Base-by-base conservation (phyloP, 2,797 vertebrate genomes). In the Rhadinocentrus ornatus region DNA sequence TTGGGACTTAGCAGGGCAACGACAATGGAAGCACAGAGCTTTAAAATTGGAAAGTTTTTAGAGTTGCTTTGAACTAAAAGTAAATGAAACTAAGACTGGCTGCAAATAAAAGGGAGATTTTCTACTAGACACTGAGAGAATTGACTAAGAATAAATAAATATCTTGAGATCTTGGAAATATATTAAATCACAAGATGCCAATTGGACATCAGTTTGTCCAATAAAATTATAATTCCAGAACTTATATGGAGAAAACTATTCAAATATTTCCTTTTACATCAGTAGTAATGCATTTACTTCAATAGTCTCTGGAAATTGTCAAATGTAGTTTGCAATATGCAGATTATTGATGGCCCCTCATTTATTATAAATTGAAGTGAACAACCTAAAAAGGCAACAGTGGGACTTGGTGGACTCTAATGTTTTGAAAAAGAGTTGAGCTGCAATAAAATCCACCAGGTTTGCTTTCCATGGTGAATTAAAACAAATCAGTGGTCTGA, bases 401-500 rank as follows among this genome's bases (percentile, higher is more conserved):
- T 65, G 85, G 73, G 80, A 84, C 80, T 83, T 54, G 52, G 29
- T 65, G 76, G 83, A 88, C 86, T 85, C 80, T 71, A 75, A 86
- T 91, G 88, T 90, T 92, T 91, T 86, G 81, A 91, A 88, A 91
- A 90, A 59, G 48, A 69, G 65, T 79, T 86, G 88, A 89, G 88
- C 90, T 88, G 91, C 81, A 78, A 78, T 82, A 61, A 75, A 85
- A 88, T 77, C 82, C 85, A 77, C 83, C 77, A 81, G 89, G 90
- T 90, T 88, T 85, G 74, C 77, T 88, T 88, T 90, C 88, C 80
- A 83, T 76, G 89, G 71, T 80, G 90, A 91, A 93, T 92, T 90
- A 86, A 92, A 84, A 85, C 80, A 87, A 90, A 89, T 86, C 73
- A 69, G 81, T 81, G 84, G 75, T 83, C 79, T 81, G 70, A 81